phyloP scores from a whole-genome alignment of 2,113 vertebrate species.

The Boleophthalmus pectinirostris region DNA sequence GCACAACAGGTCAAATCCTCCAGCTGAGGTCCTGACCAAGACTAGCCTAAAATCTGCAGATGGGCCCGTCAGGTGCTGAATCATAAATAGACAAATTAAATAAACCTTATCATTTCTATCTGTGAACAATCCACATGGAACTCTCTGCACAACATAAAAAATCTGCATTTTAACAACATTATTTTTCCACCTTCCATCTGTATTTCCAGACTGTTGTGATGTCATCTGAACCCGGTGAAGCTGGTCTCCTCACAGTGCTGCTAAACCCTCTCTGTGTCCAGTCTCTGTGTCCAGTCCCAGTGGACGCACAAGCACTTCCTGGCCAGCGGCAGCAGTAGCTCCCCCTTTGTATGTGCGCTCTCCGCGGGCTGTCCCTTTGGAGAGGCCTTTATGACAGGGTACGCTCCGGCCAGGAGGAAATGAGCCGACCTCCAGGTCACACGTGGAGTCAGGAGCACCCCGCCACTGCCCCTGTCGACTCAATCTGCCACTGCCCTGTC shows the following conservation, averaged over 20 bases:
- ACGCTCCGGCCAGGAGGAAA: slow-evolving; percentile 82
- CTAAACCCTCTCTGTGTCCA: not conserved
- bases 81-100: too few species aligned
- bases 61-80: too few species aligned
- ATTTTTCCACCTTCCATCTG: too few species aligned
- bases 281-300: not conserved
- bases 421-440: slow-evolving; percentile 81
- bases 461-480: slow-evolving; percentile 56
- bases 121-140: too few species aligned
- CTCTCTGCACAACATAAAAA: not conserved
- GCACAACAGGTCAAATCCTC: too few species aligned
- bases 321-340: slow-evolving; percentile 35
- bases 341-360: slow-evolving; percentile 71
- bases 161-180: not conserved
- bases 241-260: not conserved
- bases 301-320: not conserved
- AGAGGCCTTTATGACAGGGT: slow-evolving; percentile 78
- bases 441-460: slow-evolving; percentile 70
- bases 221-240: not conserved
- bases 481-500: too few species aligned
- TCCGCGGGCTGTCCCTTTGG: slow-evolving; percentile 63
- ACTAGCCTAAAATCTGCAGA: too few species aligned
- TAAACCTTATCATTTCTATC: too few species aligned
- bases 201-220: not conserved
- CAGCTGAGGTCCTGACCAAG: too few species aligned